Evolutionary conservation across 2,888 invertebrate species (phyloP), one percentile per base, ranked within the genome.

Genomic region (Acanthosepion esculentum): DNA sequence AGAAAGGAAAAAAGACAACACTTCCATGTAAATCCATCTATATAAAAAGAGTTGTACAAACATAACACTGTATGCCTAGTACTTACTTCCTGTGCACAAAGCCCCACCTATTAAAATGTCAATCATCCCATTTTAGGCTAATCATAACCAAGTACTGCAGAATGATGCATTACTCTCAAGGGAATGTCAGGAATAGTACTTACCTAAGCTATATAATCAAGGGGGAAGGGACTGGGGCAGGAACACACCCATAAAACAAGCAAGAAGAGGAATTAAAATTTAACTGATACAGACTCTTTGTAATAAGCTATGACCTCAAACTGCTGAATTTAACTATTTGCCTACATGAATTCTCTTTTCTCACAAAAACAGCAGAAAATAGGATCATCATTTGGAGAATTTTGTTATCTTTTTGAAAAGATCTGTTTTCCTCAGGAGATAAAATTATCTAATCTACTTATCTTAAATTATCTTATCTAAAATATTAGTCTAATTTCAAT

Each of bases 91-190:
- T 55, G 18, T 15, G 18, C 55, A 26, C 8, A 78, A 29, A n/a
- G 78, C 78, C n/a, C 29, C 78, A 78, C 78, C 78, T 78, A 78
- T 78, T 78, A 78, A 78, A 78, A n/a, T 78, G 78, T 78, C 78
- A 78, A 78, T 78, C 78, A 78, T 78, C 78, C 78, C 78, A 78
- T 78, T 78, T 78, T 78, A 78, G 78, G n/a, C 78, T n/a, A 78
- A 78, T 78, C 78, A 29, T 78, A 78, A 78, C 12, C 78, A 78
- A n/a, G 78, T n/a, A 78, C 1, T n/a, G 29, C 18, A n/a, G 78
- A 78, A 78, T 78, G 78, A 78, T 78, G 29, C 78, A 29, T 78
- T 78, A 78, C 29, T n/a, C 78, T n/a, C n/a, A 78, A n/a, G 78
- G 78, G 78, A n/a, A 78, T 78, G 78, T 78, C 78, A 78, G 78